These are phyloP conservation scores for Allygus modestus DNA, from an alignment of 2,888 invertebrate species.

Conservation along the genomic window DNA sequence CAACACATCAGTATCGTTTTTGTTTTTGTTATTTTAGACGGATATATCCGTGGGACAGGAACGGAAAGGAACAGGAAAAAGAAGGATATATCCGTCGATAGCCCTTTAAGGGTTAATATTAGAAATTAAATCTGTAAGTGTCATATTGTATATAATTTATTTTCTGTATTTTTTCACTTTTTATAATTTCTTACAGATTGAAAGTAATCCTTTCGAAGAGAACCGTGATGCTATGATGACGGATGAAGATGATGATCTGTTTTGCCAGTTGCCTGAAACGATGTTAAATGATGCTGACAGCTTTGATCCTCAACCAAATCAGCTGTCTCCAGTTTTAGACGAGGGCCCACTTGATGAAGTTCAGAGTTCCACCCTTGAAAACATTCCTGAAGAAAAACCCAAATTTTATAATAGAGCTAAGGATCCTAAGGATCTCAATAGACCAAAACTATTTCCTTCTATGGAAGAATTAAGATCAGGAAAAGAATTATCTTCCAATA, in stretches of 20 bases:
- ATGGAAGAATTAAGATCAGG: slow-evolving; percentile 21
- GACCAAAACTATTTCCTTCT: slow-evolving; percentile 28
- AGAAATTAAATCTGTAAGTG: no score
- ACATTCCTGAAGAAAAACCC: background rate
- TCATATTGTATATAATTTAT: no score
- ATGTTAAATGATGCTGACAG: background rate
- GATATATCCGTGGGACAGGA: no score
- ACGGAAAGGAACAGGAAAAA: no score
- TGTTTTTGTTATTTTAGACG: no score
- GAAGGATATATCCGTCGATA: no score
- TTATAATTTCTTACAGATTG: background rate
- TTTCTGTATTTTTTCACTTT: no score
- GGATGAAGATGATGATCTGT: slow-evolving; percentile 67
- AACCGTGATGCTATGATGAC: slow-evolving; percentile 63
- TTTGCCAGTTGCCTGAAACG: slow-evolving; percentile 67
- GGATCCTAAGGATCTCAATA: background rate
- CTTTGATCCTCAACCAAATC: background rate
- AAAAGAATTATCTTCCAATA: background rate
- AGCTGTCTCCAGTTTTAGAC: slow-evolving; percentile 10
- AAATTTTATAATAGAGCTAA: background rate
- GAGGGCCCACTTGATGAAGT: background rate
- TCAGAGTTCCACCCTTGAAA: slow-evolving; percentile 7
- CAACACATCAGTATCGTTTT: no score
- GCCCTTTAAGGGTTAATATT: no score
- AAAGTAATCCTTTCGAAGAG: background rate